Evolutionary conservation across 2,113 vertebrate species (phyloP).

Genomic region (Tyto alba): DNA sequence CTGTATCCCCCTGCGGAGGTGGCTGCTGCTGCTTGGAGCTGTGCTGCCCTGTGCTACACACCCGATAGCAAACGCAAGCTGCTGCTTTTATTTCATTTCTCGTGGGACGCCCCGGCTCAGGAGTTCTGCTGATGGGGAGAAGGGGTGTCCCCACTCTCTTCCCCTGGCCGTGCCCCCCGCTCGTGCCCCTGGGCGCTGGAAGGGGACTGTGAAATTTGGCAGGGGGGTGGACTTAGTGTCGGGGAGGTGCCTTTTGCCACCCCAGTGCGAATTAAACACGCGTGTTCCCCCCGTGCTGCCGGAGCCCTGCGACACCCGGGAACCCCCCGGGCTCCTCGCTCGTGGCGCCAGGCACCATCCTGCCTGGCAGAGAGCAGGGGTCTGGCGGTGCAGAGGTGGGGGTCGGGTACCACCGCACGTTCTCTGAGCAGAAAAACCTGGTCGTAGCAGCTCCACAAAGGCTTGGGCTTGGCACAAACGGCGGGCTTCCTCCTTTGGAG

Average conservation of each 20-base stretch:
- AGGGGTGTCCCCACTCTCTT: neutral
- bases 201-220: neutral
- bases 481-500: neutral
- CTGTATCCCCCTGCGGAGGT: neutral
- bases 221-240: neutral
- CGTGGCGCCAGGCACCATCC: fast-evolving
- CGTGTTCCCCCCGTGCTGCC: neutral
- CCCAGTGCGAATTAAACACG: neutral
- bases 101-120: neutral
- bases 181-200: neutral
- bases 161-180: fast-evolving
- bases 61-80: neutral
- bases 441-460: neutral
- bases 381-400: neutral
- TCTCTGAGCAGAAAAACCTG: neutral
- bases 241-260: neutral
- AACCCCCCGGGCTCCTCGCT: neutral
- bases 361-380: neutral
- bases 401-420: neutral
- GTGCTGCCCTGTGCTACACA: neutral
- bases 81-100: neutral
- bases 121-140: neutral
- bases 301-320: neutral
- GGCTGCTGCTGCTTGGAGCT: neutral
- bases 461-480: neutral